Conservation (phyloP, 2,888 invertebrate genomes). For the Cremastinae sp. region DNA sequence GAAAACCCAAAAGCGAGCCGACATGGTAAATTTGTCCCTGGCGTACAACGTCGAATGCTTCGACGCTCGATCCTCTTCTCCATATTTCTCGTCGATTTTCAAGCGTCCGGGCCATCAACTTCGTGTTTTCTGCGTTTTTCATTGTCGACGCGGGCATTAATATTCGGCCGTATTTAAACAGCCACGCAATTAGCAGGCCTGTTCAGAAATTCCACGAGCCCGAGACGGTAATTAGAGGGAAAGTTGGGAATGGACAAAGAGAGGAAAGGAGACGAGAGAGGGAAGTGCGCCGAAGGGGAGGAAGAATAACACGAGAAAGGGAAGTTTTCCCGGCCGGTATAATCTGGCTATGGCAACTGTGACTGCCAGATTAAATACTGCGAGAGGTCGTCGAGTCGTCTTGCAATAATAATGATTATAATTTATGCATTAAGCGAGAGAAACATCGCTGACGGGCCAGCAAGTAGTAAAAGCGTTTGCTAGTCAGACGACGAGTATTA, state of each 20-base stretch:
- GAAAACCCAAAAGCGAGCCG: too few species aligned
- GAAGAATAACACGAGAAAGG: background rate
- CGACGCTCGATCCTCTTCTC: too few species aligned
- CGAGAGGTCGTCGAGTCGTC: conserved; percentile 6
- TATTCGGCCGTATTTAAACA: conserved; percentile 31
- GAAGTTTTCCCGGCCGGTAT: background rate
- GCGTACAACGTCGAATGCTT: too few species aligned
- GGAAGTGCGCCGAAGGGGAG: background rate
- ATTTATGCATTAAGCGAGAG: conserved; percentile 17
- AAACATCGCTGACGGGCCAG: too few species aligned
- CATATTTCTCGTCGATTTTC: too few species aligned
- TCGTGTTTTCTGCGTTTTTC: background rate
- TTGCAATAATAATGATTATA: conserved; percentile 34
- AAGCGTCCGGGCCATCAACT: background rate
- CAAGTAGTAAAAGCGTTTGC: too few species aligned
- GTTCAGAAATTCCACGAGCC: conserved; percentile 27
- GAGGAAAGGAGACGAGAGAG: background rate
- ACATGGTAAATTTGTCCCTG: too few species aligned
- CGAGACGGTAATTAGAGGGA: conserved; percentile 44
- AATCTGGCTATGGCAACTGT: conserved; percentile 16
- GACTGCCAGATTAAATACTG: conserved; percentile 23
- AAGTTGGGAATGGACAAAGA: conserved; percentile 30
- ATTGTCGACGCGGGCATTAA: conserved; percentile 3
- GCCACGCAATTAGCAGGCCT: conserved; percentile 26
- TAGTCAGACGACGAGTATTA: too few species aligned